Percentiles rank a stretch among this genome's conserved stretches.
Conservation (phyloP, 2,113 vertebrate genomes). For the Struthidea cinerea region DNA sequence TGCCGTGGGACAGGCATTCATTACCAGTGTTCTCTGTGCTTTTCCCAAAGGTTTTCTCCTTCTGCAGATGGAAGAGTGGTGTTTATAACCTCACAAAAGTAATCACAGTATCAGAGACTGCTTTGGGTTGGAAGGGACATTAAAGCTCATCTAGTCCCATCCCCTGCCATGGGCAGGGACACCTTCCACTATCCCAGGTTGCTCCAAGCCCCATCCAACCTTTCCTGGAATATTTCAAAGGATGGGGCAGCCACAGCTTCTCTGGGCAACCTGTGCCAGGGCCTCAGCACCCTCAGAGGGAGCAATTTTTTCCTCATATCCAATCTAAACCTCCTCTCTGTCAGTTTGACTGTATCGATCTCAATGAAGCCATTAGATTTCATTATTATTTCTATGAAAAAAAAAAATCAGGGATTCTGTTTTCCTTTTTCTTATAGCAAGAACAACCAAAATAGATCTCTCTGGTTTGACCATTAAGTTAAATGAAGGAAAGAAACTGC, state of each 20-base stretch:
- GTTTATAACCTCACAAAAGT: neutral
- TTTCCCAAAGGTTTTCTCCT: neutral
- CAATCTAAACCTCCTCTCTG: neutral
- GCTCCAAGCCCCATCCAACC: neutral
- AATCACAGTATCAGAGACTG: neutral
- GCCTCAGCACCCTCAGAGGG: neutral
- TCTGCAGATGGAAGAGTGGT: neutral
- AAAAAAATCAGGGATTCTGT: neutral
- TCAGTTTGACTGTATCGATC: neutral
- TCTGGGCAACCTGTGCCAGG: neutral
- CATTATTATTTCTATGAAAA: neutral
- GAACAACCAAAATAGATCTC: neutral
- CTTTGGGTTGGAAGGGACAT: neutral
- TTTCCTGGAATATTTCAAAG: neutral
- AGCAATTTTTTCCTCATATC: neutral
- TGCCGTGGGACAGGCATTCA: conserved; percentile 38
- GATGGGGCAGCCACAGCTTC: neutral
- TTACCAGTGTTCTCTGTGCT: conserved; percentile 19
- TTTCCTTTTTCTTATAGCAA: neutral
- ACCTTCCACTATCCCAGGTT: neutral
- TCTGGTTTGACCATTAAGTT: neutral
- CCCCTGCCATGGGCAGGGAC: neutral
- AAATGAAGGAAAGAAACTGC: neutral
- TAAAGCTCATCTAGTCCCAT: neutral
- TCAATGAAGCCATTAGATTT: neutral